phyloP scores from a whole-genome alignment of 2,113 vertebrate species.

The Clarias macrocephalus region DNA sequence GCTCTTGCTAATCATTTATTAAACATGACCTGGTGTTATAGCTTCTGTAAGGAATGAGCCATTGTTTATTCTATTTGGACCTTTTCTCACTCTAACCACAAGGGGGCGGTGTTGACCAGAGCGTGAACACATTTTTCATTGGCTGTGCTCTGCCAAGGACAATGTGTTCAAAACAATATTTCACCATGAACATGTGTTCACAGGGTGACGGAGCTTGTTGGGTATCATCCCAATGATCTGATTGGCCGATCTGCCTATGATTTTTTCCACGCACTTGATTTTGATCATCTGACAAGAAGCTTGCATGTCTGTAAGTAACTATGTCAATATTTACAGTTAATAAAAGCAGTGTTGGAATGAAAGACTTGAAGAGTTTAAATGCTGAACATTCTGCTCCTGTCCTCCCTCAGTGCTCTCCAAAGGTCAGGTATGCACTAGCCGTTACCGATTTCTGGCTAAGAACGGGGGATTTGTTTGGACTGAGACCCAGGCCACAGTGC shows the following conservation, averaged over 20 bases:
- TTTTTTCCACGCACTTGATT: constrained; percentile 82
- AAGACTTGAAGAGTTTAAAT: background rate
- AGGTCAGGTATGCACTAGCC: constrained; percentile 82
- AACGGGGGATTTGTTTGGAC: constrained; percentile 84
- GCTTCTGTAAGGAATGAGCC: background rate
- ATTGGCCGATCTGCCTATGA: constrained; percentile 82
- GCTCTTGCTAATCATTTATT: background rate
- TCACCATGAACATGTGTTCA: constrained; percentile 27
- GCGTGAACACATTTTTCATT: background rate
- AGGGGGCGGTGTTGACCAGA: background rate
- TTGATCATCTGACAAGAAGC: constrained; percentile 76
- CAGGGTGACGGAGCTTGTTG: constrained; percentile 81
- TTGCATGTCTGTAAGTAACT: constrained; percentile 76
- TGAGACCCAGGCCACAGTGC: constrained; percentile 85
- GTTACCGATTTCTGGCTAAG: constrained; percentile 85
- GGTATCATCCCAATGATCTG: constrained; percentile 78
- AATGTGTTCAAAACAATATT: background rate
- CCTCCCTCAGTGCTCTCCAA: constrained; percentile 79
- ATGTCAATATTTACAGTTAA: background rate
- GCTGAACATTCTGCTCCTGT: background rate
- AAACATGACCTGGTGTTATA: background rate
- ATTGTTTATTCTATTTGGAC: background rate
- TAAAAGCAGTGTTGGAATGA: background rate
- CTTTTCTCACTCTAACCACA: background rate
- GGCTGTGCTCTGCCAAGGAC: background rate